Conservation (phyloP, 2,888 invertebrate genomes). For the Protophormia terraenovae region DNA sequence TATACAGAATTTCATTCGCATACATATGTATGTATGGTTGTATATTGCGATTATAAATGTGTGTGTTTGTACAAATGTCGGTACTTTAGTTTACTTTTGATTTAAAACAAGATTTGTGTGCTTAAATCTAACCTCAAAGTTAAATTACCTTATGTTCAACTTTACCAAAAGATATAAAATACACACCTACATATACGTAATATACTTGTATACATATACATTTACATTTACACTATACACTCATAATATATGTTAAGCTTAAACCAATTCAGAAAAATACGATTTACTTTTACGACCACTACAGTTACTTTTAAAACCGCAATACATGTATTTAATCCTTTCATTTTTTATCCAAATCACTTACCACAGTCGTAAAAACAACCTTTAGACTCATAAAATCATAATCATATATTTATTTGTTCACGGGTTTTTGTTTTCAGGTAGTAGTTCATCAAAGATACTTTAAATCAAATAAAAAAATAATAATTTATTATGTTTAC, state of each 20-base stretch:
- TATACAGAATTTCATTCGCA: neutral
- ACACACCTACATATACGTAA: neutral
- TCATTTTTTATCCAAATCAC: neutral
- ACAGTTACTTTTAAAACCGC: neutral
- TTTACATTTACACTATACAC: neutral
- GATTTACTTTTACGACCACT: neutral
- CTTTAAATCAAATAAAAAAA: neutral
- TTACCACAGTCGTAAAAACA: neutral
- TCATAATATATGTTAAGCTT: conserved; percentile 2
- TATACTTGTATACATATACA: neutral
- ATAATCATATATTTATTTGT: neutral
- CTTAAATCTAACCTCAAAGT: conserved; percentile 51
- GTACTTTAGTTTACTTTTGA: conserved; percentile 50
- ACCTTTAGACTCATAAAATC: neutral
- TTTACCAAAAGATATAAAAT: conserved; percentile 28
- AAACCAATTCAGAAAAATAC: neutral
- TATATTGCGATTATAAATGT: neutral
- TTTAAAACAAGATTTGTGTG: conserved; percentile 57
- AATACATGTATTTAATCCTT: neutral
- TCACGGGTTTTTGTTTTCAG: neutral
- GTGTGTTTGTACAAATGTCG: neutral
- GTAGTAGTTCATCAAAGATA: neutral
- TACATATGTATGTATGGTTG: neutral
- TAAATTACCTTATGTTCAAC: conserved; percentile 42
- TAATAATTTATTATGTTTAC: neutral